Percentiles rank a stretch among this genome's conserved stretches.
phyloP scores from a whole-genome alignment of 2,797 vertebrate genomes.

The Distichodus sexfasciatus region DNA sequence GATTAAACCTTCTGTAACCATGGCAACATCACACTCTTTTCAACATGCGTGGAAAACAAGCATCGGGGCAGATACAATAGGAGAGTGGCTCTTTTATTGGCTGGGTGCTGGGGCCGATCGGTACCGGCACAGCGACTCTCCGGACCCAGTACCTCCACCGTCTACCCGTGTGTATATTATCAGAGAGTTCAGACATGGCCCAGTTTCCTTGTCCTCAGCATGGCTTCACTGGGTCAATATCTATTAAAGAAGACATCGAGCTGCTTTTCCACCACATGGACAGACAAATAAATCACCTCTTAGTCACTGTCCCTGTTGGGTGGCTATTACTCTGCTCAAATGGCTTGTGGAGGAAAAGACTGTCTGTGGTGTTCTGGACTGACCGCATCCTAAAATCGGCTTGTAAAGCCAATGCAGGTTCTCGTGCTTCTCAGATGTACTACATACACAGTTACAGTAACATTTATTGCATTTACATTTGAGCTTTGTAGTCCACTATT shows the following conservation, averaged over 20 bases:
- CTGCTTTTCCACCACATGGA: neutral
- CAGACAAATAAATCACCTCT: constrained; percentile 34
- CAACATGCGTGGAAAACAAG: constrained; percentile 32
- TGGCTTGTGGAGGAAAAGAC: neutral
- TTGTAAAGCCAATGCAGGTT: too few species aligned
- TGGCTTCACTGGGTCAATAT: constrained; percentile 12
- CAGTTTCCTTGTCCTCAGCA: constrained; percentile 5
- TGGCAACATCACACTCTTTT: constrained; percentile 44
- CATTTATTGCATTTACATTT: too few species aligned
- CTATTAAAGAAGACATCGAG: constrained; percentile 29
- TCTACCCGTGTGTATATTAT: constrained; percentile 38
- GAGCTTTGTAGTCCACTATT: too few species aligned
- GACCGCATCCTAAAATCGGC: too few species aligned
- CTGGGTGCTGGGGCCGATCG: neutral
- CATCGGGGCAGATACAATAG: constrained; percentile 29
- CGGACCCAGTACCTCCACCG: constrained; percentile 13
- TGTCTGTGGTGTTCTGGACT: too few species aligned
- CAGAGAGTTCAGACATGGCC: constrained; percentile 31
- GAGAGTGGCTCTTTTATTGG: constrained; percentile 27
- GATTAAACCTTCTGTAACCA: constrained; percentile 46
- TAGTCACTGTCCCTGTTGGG: constrained; percentile 1
- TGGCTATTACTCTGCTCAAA: neutral
- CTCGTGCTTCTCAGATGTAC: too few species aligned
- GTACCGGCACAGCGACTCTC: constrained; percentile 5
- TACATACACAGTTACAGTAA: too few species aligned